phyloP scores from a whole-genome alignment of 53 echinoderm and acorn worm species.

The Paracentrotus lividus region DNA sequence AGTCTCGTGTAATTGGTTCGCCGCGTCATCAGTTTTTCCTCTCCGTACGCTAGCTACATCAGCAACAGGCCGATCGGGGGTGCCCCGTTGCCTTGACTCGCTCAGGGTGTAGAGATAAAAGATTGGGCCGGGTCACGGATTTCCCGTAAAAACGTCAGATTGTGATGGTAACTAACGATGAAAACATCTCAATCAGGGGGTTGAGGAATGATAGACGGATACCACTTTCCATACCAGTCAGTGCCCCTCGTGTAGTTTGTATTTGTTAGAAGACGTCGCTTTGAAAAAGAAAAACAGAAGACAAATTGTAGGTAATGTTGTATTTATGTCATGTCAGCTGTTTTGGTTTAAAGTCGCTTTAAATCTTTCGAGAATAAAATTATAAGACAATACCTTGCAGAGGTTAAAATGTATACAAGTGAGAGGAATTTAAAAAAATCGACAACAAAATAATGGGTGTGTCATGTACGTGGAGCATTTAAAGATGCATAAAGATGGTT shows the following conservation, averaged over 20 bases:
- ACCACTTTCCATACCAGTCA: not conserved
- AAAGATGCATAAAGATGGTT: not conserved
- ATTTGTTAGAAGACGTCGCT: not conserved
- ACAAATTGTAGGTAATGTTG: not conserved
- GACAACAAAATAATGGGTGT: not conserved
- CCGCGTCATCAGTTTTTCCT: slow-evolving; percentile 72
- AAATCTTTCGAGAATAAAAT: not conserved
- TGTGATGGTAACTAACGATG: slow-evolving; percentile 24
- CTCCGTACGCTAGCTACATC: slow-evolving; percentile 53
- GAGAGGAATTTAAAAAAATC: no score
- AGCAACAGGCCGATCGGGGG: slow-evolving; percentile 39
- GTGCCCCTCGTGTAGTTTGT: not conserved
- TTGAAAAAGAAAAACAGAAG: not conserved
- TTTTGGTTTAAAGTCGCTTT: not conserved
- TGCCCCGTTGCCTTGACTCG: slow-evolving; percentile 47
- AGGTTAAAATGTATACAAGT: not conserved
- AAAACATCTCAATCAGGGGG: slow-evolving; percentile 40
- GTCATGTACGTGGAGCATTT: not conserved
- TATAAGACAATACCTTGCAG: not conserved
- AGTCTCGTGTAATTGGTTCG: slow-evolving; percentile 66
- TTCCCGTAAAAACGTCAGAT: slow-evolving; percentile 43
- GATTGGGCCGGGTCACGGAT: slow-evolving; percentile 45
- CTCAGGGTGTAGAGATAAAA: not conserved
- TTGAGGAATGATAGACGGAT: not conserved
- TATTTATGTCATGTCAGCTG: slow-evolving; percentile 15